phyloP scores from a whole-genome alignment of 2,113 vertebrate species.

The Cnemophilus loriae region DNA sequence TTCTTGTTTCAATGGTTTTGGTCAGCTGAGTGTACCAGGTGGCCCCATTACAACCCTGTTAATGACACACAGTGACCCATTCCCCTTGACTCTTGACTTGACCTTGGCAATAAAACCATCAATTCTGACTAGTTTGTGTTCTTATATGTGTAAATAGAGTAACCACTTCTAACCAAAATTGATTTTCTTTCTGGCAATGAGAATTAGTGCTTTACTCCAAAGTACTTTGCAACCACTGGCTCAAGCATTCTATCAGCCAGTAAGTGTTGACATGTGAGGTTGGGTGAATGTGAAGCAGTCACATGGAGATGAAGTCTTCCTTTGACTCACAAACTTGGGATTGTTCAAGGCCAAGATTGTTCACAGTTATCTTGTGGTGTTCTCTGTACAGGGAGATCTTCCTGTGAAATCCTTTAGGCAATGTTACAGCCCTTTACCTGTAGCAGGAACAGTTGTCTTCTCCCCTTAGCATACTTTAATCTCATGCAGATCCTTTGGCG shows the following conservation, averaged over 20 bases:
- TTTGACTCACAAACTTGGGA: not conserved
- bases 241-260: not conserved
- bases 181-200: not conserved
- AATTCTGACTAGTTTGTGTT: not conserved
- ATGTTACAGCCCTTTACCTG: not conserved
- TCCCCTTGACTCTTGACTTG: not conserved
- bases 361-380: not conserved
- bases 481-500: not conserved
- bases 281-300: not conserved
- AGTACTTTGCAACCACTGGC: not conserved
- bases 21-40: not conserved
- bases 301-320: not conserved
- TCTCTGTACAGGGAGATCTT: not conserved
- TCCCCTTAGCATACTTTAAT: not conserved
- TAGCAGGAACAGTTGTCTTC: not conserved
- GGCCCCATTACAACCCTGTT: not conserved
- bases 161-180: not conserved
- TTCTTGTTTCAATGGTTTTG: not conserved
- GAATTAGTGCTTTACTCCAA: not conserved
- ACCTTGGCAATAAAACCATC: not conserved
- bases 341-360: not conserved
- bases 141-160: not conserved
- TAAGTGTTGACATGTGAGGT: not conserved
- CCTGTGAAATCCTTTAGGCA: not conserved
- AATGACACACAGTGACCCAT: not conserved